Conservation (phyloP, 2,888 invertebrate genomes). For the Clusia tigrina region DNA sequence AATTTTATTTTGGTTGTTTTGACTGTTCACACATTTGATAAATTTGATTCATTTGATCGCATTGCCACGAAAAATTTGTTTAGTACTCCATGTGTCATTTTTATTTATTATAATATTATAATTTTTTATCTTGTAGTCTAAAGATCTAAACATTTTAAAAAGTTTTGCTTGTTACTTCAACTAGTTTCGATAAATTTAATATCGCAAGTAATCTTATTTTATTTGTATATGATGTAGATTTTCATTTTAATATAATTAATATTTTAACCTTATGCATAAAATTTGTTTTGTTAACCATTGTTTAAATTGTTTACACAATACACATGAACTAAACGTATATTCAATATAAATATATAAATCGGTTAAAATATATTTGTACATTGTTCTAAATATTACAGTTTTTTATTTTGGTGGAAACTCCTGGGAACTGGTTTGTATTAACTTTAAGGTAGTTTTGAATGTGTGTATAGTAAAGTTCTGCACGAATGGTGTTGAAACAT, state of each 20-base stretch:
- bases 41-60: too few species aligned
- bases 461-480: too few species aligned
- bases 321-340: too few species aligned
- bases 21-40: too few species aligned
- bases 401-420: too few species aligned
- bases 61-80: not conserved
- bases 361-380: constrained; percentile 39
- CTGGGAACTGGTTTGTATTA: too few species aligned
- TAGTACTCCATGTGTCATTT: constrained; percentile 14
- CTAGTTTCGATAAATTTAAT: not conserved
- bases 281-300: constrained; percentile 53
- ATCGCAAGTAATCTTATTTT: not conserved
- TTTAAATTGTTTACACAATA: constrained; percentile 45
- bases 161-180: not conserved
- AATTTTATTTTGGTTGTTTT: too few species aligned
- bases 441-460: too few species aligned
- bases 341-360: constrained; percentile 35
- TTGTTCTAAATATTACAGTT: constrained; percentile 41
- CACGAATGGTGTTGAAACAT: too few species aligned
- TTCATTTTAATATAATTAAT: not conserved
- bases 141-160: constrained; percentile 27
- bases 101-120: constrained; percentile 24
- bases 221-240: not conserved
- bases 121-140: constrained; percentile 23
- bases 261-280: constrained; percentile 11